Percentiles rank a stretch among this genome's conserved stretches.
These are phyloP conservation scores for Scotopteryx bipunctaria DNA, from an alignment of 2,888 invertebrate genomes.

Conservation along the genomic window DNA sequence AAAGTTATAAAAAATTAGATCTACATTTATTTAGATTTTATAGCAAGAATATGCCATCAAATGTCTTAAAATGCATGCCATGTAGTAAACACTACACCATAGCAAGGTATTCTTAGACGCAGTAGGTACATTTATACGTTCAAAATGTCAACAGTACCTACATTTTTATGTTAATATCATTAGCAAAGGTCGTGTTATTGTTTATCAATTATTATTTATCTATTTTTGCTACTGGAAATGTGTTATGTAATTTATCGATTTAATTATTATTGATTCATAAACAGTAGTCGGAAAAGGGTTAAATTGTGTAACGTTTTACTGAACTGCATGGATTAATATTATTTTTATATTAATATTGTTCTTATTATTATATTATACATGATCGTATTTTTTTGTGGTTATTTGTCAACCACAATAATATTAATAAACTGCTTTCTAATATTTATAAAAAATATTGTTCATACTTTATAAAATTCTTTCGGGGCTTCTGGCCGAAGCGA, in stretches of 20 bases:
- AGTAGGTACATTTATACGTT: conserved; percentile 12
- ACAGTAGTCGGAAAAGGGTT: neutral
- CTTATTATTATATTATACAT: no score
- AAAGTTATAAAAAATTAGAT: no score
- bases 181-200: conserved; percentile 45
- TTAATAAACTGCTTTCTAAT: no score
- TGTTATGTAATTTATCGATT: conserved; percentile 24
- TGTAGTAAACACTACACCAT: no score
- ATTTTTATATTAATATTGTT: neutral
- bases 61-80: neutral
- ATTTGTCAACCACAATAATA: no score
- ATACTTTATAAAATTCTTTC: no score
- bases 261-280: neutral
- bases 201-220: conserved; percentile 40
- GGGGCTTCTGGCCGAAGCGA: no score
- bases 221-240: conserved; percentile 24
- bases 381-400: no score
- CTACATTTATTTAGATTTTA: neutral
- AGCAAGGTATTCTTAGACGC: conserved; percentile 8
- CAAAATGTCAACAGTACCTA: conserved; percentile 45
- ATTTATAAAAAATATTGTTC: no score
- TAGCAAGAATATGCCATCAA: no score
- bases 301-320: neutral
- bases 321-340: neutral
- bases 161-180: conserved; percentile 52